Conservation (phyloP, 2,113 vertebrate genomes). For the Corythornis madagascariensis region DNA sequence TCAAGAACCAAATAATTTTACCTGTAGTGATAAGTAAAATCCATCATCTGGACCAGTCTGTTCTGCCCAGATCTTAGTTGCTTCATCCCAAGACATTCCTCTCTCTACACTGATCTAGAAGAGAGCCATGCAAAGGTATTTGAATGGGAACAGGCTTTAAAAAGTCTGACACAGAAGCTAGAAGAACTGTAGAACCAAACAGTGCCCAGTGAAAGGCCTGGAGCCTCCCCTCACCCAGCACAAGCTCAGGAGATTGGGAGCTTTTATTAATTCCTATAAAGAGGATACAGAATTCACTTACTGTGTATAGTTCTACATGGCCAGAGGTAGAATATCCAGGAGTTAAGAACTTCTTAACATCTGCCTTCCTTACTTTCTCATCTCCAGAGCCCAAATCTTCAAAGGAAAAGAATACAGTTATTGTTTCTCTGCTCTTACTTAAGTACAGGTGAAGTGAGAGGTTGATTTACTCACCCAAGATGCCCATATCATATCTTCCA, state of each 20-base stretch:
- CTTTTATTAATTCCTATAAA: not conserved
- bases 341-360: constrained; percentile 93
- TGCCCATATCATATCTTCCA: constrained; percentile 97
- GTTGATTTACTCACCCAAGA: constrained; percentile 82
- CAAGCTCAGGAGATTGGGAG: not conserved
- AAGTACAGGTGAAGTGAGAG: not conserved
- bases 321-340: constrained; percentile 96
- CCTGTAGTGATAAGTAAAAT: constrained; percentile 92
- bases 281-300: constrained; percentile 64
- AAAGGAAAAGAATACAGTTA: not conserved
- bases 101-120: constrained; percentile 93
- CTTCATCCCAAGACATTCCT: constrained; percentile 99
- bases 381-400: constrained; percentile 96
- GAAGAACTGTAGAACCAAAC: not conserved
- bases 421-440: not conserved
- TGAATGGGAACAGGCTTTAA: not conserved
- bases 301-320: constrained; percentile 93
- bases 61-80: constrained; percentile 94
- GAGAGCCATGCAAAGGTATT: not conserved
- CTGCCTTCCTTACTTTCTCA: constrained; percentile 94
- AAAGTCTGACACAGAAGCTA: not conserved
- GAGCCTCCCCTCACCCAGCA: not conserved
- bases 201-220: not conserved
- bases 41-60: constrained; percentile 94
- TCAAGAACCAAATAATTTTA: constrained; percentile 21